Base-by-base conservation (phyloP, 1,140 invertebrate genomes). In the Diplogasteroides magnus region DNA sequence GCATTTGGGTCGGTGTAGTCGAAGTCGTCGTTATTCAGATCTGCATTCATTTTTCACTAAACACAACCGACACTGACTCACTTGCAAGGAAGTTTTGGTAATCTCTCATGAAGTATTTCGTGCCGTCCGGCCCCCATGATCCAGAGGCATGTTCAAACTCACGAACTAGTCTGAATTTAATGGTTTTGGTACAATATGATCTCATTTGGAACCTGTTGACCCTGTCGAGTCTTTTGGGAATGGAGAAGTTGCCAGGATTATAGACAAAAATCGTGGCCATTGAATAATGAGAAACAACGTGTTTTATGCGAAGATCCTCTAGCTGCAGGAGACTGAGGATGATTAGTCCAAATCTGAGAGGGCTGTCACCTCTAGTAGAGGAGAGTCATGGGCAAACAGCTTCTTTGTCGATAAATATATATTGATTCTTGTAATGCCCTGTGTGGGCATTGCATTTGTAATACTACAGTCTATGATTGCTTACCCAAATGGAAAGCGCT, bases 211-310 rank as follows among this genome's bases (percentile, higher is more conserved):
- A 48, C 25, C 76, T 37, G 32, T 81, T 82, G 62, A 81, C 37
- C 58, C 60, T 55, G 19, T 48, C 62, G 27, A 81, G 55, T 15
- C 78, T 37, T 19, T 66, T 48, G 26, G 81, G 80, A 75, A 81
- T 59, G 27, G 79, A 76, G 28, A 81, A 59, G 59, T 81, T 82
- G 29, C 81, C 81, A n/a, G 79, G 79, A 14, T 69, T 76, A 48
- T 76, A 77, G 1, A 81, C 77, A 58, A 81, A 81, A 2, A 81
- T 77, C 2, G 79, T 82, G 31, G 77, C 77, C 75, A 83, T 77
- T 2, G 77, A 81, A 60, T 77, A 81, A 48, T 83, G 74, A 1
- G 79, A 79, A 13, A 82, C 78, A 67, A 77, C 72, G 62, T 82
- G 81, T 37, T 78, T 65, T 19, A 78, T 77, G n/a, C 80, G 77